Base-by-base conservation (phyloP, 2,113 vertebrate species). In the Serinus canaria region DNA sequence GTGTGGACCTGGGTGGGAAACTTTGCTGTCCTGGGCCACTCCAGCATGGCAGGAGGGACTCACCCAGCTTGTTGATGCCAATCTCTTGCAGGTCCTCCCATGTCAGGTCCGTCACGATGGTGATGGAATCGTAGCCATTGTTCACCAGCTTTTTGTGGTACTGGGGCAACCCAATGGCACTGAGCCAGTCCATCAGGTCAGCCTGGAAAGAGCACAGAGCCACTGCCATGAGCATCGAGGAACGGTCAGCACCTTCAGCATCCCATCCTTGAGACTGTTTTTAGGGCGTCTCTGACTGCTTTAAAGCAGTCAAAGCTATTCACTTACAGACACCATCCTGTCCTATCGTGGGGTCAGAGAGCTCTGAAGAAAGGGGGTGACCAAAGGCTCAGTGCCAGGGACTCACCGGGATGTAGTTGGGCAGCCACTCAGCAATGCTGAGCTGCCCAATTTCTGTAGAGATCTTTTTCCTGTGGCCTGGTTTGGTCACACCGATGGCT, bases 41-140 rank as follows among this genome's bases (percentile, higher is more conserved):
- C 24, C 73, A 64, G 74, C 58, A 20, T 1, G 1, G 49, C 7
- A 11, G 24, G 41, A 46, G 2, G 5, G 2, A 85, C 98, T 98
- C 92, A 99, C 99, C 99, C n/a, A 99, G 98, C 89, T 99, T 99
- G 92, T 98, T 99, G 97, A 99, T 99, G 33, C 99, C 99, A 0
- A 99, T 99, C 98, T 99, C 99, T 92, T 99, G 99, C 89, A 99
- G 97, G 53, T 99, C 99, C 91, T 99, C 99, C 99, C 99, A 99
- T 0, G 98, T 99, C 94, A 99, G 98, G 90, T 99, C 99, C 0
- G 97, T 98, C 90, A 99, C 98, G 12, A 99, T 99, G 97, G 89
- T 98, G 96, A 99, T 99, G 95, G 99, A 99, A 95, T 99, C 99
- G 0, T 99, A 99, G 93, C 99, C 99, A 0, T 99, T 99, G 93